Evolutionary conservation across 2,113 vertebrate genomes (phyloP), one percentile per base, ranked within the genome.

Genomic region (Echinops telfairi): DNA sequence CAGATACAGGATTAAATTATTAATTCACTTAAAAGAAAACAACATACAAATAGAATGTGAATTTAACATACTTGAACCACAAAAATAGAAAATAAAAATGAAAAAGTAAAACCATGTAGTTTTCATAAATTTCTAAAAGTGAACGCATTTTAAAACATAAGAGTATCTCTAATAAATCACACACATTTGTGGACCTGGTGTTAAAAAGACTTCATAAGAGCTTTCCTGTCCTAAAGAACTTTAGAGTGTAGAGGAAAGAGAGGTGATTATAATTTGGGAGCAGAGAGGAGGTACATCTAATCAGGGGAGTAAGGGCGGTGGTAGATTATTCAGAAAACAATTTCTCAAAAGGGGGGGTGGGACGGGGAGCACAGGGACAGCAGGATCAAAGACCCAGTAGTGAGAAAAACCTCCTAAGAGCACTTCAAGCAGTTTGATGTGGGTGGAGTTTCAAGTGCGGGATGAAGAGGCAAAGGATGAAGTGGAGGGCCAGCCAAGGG

Each of bases 61-160:
- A 83, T 53, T 15, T 58, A 90, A n/a, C 27, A 68, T 27, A 86
- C 79, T 73, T 93, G 36, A 88, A 25, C 10, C 71, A 23, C 75
- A 79, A 91, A 92, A 19, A 83, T 86, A 33, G 23, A 9, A 89
- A 92, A 79, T 31, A 57, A 2, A 83, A 27, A 94, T 10, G 3
- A 64, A 86, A 53, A 86, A 22, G 38, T 86, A 81, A 77, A 86
- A 77, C 38, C 14, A 23, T 31, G 12, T 38, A 47, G 15, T 80
- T 91, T 86, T 93, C 58, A 93, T 15, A 5, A 93, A 70, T 87
- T 94, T 95, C 29, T 71, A 91, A 75, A 91, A 81, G 53, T 25
- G 0, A 6, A 33, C 22, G 12, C 25, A 14, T 85, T 88, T 88
- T 70, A 87, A 84, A 70, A 31, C 11, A 33, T 47, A 19, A 25